Evolutionary conservation across 1,140 invertebrate genomes (phyloP).

Genomic region (Plectus sambesii): DNA sequence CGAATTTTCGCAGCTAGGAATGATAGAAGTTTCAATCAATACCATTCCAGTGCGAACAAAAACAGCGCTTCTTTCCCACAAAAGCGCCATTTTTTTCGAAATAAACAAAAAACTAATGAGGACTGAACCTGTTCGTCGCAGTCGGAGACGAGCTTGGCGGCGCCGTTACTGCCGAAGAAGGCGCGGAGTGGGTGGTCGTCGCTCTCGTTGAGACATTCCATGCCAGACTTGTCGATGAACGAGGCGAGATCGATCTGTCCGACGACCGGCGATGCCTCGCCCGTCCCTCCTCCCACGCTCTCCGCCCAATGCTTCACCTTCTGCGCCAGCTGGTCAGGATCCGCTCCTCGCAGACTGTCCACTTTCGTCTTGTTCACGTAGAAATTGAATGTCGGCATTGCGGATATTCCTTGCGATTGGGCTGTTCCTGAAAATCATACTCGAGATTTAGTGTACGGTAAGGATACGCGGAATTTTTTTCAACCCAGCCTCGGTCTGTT

Average conservation of each 20-base stretch:
- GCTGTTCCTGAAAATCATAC: conserved; percentile 59
- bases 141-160: conserved; percentile 65
- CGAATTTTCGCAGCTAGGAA: no score
- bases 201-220: conserved; percentile 91
- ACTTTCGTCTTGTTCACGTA: conserved; percentile 71
- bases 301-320: conserved; percentile 73
- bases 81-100: conserved; percentile 11
- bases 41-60: no score
- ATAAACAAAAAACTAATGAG: conserved; percentile 3
- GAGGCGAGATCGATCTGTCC: conserved; percentile 73
- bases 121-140: conserved; percentile 70
- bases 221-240: conserved; percentile 73
- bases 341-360: conserved; percentile 69
- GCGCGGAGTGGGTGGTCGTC: conserved; percentile 75
- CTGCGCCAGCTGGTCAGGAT: conserved; percentile 64
- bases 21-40: no score
- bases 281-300: conserved; percentile 64
- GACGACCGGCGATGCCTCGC: conserved; percentile 78
- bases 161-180: conserved; percentile 58
- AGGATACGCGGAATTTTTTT: no score
- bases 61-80: conserved; percentile 3
- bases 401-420: conserved; percentile 67
- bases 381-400: conserved; percentile 96
- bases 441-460: conserved; percentile 8
- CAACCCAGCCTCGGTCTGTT: no score